Conservation (phyloP, 2,113 vertebrate species). For the Myrmecophaga tridactyla region DNA sequence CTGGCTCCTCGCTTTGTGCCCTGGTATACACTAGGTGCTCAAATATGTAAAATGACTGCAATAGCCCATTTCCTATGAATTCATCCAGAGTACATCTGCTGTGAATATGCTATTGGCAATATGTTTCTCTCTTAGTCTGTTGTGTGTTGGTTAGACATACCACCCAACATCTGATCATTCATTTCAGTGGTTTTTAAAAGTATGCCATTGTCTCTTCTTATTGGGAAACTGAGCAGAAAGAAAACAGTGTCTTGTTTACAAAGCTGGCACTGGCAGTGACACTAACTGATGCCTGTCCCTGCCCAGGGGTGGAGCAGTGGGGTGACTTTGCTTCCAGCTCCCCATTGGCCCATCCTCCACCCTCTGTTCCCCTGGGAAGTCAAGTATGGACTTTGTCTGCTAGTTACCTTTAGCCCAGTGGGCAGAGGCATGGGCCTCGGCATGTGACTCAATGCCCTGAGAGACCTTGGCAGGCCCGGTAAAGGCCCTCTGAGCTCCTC, state of each 20-base stretch:
- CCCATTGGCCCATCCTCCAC: slow-evolving; percentile 85
- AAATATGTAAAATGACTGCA: neutral
- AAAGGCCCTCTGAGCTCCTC: slow-evolving; percentile 72
- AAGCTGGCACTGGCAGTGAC: slow-evolving; percentile 46
- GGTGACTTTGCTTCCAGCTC: slow-evolving; percentile 81
- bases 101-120: neutral
- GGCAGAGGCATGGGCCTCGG: slow-evolving; percentile 71
- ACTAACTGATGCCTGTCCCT: slow-evolving; percentile 56
- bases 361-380: slow-evolving; percentile 72
- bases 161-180: slow-evolving; percentile 29
- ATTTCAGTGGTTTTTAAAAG: slow-evolving; percentile 1
- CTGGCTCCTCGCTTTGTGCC: neutral
- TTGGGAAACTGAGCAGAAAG: slow-evolving; percentile 53
- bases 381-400: slow-evolving; percentile 83
- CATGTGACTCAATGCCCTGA: slow-evolving; percentile 82
- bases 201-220: slow-evolving; percentile 50
- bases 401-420: slow-evolving; percentile 89
- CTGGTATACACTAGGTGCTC: neutral
- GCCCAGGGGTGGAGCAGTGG: slow-evolving; percentile 82
- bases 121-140: slow-evolving; percentile 1
- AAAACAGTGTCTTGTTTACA: slow-evolving; percentile 74
- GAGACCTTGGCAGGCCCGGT: slow-evolving; percentile 82
- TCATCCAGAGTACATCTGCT: neutral
- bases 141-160: neutral
- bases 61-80: neutral